phyloP scores from a whole-genome alignment of 2,797 vertebrate species.

The Hypotaenidia philippensis region DNA sequence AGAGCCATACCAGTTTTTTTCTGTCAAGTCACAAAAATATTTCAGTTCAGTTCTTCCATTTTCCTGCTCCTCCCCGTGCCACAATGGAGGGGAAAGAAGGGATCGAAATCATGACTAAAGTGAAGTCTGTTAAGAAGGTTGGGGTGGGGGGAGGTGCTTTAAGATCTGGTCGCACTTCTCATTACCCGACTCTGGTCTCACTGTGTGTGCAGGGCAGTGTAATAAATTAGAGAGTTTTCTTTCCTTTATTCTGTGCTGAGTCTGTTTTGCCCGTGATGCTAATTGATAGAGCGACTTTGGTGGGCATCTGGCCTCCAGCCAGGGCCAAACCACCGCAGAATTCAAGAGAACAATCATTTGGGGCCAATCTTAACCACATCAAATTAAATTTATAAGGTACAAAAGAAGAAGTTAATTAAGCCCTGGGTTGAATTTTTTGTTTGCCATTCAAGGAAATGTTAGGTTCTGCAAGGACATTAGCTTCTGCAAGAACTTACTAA shows the following conservation, averaged over 20 bases:
- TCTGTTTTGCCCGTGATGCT: no score
- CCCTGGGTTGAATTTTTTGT: not conserved
- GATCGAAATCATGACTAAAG: no score
- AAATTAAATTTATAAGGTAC: constrained; percentile 3
- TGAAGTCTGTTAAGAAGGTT: no score
- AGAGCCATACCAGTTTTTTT: not conserved
- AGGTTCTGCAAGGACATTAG: constrained; percentile 24
- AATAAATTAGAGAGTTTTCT: no score
- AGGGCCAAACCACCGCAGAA: not conserved
- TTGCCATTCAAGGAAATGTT: not conserved
- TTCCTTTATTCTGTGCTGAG: no score
- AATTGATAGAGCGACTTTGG: no score
- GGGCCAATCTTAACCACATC: not conserved
- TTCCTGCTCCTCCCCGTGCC: not conserved
- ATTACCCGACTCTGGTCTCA: no score
- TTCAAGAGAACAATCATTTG: not conserved
- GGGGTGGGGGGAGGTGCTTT: no score
- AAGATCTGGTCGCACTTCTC: no score
- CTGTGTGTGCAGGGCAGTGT: no score
- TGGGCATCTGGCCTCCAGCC: no score
- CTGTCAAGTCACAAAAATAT: not conserved
- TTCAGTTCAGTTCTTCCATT: not conserved
- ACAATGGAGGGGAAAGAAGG: no score
- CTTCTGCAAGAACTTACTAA: constrained; percentile 39
- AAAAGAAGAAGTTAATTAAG: constrained; percentile 6